Conservation (phyloP, 2,888 invertebrate genomes). For the Lasiommata megera region DNA sequence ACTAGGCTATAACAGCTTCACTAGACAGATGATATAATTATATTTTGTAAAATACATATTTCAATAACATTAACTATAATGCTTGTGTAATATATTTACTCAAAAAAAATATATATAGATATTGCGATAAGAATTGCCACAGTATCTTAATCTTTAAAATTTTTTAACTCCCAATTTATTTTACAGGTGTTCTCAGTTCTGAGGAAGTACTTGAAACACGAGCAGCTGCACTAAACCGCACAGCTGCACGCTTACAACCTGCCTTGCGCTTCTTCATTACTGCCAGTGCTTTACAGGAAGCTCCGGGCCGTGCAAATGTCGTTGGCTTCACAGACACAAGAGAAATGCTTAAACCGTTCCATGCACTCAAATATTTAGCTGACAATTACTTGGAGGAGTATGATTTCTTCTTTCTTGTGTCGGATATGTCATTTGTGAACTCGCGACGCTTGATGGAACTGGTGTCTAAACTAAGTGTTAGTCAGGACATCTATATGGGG, state of each 20-base stretch:
- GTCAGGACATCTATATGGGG: slow-evolving; percentile 92
- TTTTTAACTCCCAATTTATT: not conserved
- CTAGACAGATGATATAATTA: too few relatives aligned
- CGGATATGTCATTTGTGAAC: slow-evolving; percentile 93
- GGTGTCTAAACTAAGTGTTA: slow-evolving; percentile 89
- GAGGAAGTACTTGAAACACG: slow-evolving; percentile 86
- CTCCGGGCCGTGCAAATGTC: slow-evolving; percentile 82
- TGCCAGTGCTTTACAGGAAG: slow-evolving; percentile 65
- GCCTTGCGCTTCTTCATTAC: slow-evolving; percentile 91
- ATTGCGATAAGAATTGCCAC: too few relatives aligned
- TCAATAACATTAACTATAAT: too few relatives aligned
- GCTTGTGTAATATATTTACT: too few relatives aligned
- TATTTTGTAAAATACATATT: too few relatives aligned
- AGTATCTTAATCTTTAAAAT: not conserved
- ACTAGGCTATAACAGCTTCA: too few relatives aligned
- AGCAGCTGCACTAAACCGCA: slow-evolving; percentile 94
- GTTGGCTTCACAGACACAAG: slow-evolving; percentile 93
- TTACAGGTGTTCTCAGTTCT: slow-evolving; percentile 88
- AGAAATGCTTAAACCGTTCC: slow-evolving; percentile 89
- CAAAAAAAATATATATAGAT: too few relatives aligned
- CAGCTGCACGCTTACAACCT: slow-evolving; percentile 91
- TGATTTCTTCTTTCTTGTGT: slow-evolving; percentile 95
- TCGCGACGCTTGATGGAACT: slow-evolving; percentile 87
- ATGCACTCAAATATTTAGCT: slow-evolving; percentile 93
- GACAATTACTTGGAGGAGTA: slow-evolving; percentile 94